Base-by-base conservation (phyloP, 2,888 invertebrate species). In the Ptilodon capucinus region DNA sequence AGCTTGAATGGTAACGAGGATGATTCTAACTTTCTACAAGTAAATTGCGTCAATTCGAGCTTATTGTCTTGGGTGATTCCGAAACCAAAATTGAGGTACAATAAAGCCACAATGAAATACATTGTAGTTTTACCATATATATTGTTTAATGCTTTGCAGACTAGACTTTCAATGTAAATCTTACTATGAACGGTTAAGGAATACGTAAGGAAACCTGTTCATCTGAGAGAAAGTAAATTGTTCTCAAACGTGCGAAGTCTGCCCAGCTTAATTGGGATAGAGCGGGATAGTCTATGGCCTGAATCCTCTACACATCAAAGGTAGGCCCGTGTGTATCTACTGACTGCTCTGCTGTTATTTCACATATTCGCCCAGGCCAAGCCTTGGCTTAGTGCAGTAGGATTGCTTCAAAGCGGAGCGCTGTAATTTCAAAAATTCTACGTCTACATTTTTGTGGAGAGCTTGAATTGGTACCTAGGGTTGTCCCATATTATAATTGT, bases 351-450 rank as follows among this genome's bases (percentile, higher is more conserved):
- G 30, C 40, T 32, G 40, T 23, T 21, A 40, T 46, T 36, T 38
- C 38, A 21, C 14, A 19, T 32, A n/a, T 8, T 41, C 16, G 30
- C 13, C 19, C 32, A 28, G 17, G 25, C 25, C n/a, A n/a, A n/a
- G n/a, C n/a, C n/a, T n/a, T n/a, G n/a, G 9, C 39, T 23, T 5
- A 30, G 43, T 18, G 17, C n/a, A 35, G 23, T 35, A 18, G 46
- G 41, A 38, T 47, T 54, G 60, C 64, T 49, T 64, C 71, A 62
- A 72, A 72, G 68, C 66, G 75, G 69, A 72, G 61, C 71, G 65
- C 68, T 59, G 73, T 72, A 73, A 74, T 79, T 78, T 81, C 75
- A 83, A 84, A 84, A 83, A 83, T 83, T 75, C 82, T 75, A 70
- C 77, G 80, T 77, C 71, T 76, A 76, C 69, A 76, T 81, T 60